Evolutionary conservation across 1,140 invertebrate genomes (phyloP).

Genomic region (Drosophila arizonae): DNA sequence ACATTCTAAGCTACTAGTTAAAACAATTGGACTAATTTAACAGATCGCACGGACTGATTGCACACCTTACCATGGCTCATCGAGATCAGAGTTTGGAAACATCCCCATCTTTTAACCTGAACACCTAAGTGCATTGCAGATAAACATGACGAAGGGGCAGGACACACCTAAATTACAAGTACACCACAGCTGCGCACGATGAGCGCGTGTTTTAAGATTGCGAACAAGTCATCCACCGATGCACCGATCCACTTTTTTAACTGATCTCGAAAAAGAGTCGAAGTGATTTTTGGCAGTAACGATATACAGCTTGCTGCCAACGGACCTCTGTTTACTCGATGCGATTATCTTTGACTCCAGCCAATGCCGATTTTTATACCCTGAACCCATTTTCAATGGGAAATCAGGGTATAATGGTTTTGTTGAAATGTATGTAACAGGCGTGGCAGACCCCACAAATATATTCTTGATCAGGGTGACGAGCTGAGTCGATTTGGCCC

Average conservation of each 20-base stretch:
- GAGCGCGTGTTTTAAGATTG: slow-evolving; percentile 13
- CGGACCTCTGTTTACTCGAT: slow-evolving; percentile 61
- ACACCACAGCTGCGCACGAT: slow-evolving; percentile 53
- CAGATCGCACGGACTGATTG: slow-evolving; percentile 58
- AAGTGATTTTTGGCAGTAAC: slow-evolving; percentile 66
- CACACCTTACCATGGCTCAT: slow-evolving; percentile 44
- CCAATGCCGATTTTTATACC: slow-evolving; percentile 12
- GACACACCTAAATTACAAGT: slow-evolving; percentile 28
- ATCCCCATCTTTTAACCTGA: neutral
- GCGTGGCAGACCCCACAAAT: too few species aligned
- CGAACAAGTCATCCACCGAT: slow-evolving; percentile 26
- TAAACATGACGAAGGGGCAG: neutral
- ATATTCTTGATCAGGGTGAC: too few species aligned
- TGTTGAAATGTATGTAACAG: too few species aligned
- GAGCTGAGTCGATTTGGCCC: too few species aligned
- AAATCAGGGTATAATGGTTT: too few species aligned
- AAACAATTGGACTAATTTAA: neutral
- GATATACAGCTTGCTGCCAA: slow-evolving; percentile 34
- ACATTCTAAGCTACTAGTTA: too few species aligned
- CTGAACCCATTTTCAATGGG: too few species aligned
- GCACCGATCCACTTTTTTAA: neutral
- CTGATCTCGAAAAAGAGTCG: slow-evolving; percentile 58
- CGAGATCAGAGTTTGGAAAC: neutral
- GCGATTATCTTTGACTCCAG: slow-evolving; percentile 50
- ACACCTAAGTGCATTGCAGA: neutral